Percentiles rank a stretch among this genome's conserved stretches.
Evolutionary conservation across 2,113 vertebrate species (phyloP).

Genomic region (Irena cyanogastra): DNA sequence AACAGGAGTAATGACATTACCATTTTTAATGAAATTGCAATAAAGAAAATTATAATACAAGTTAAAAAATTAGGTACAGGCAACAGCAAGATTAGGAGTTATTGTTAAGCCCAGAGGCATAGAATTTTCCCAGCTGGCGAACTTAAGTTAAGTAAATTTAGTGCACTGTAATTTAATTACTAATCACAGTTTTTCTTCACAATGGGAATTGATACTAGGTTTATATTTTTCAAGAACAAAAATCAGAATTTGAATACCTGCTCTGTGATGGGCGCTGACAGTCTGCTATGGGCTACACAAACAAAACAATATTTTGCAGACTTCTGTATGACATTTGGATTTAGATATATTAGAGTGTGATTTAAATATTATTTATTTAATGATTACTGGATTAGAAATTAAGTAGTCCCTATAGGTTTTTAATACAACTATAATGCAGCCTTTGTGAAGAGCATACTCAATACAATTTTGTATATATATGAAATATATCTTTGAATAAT

Average conservation of each 20-base stretch:
- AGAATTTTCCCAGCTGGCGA: slow-evolving; percentile 72
- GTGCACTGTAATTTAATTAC: slow-evolving; percentile 81
- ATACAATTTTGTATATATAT: slow-evolving; percentile 14
- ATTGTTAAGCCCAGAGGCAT: slow-evolving; percentile 72
- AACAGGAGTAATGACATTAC: slow-evolving; percentile 76
- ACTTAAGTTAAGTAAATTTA: slow-evolving; percentile 78
- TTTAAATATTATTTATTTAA: slow-evolving; percentile 66
- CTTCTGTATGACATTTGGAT: slow-evolving; percentile 41
- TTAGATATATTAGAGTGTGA: neutral
- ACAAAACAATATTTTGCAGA: slow-evolving; percentile 30
- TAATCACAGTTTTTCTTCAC: slow-evolving; percentile 67
- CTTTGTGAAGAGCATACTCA: neutral
- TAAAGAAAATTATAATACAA: slow-evolving; percentile 69
- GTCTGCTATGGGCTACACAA: slow-evolving; percentile 34
- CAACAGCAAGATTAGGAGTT: slow-evolving; percentile 68
- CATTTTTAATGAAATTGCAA: slow-evolving; percentile 80
- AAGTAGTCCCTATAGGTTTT: slow-evolving; percentile 1
- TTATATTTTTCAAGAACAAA: slow-evolving; percentile 63
- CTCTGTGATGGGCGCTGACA: neutral
- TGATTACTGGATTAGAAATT: slow-evolving; percentile 56
- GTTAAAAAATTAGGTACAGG: slow-evolving; percentile 52
- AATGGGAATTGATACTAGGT: slow-evolving; percentile 64
- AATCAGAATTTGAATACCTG: slow-evolving; percentile 45
- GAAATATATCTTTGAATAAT: slow-evolving; percentile 63
- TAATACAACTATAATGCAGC: neutral